Conservation (phyloP, 2,113 vertebrate genomes). For the Ploceus nigricollis region DNA sequence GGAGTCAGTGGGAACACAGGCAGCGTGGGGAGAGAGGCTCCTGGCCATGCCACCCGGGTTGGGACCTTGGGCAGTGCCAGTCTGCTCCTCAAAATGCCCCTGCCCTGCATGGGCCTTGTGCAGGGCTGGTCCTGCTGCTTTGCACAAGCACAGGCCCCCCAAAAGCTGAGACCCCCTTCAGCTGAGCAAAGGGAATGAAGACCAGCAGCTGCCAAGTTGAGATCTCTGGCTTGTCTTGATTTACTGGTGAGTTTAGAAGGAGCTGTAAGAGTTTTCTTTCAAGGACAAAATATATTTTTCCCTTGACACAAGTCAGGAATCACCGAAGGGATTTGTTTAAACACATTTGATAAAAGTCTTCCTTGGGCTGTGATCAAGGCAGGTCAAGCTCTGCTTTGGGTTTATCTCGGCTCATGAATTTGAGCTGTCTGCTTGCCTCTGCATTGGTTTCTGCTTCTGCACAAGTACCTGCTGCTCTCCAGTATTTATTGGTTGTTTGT, state of each 20-base stretch:
- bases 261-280: neutral
- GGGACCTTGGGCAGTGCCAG: neutral
- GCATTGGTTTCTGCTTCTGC: neutral
- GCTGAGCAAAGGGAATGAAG: neutral
- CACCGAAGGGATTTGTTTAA: neutral
- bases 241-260: neutral
- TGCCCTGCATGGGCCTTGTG: fast-evolving
- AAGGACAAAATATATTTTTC: neutral
- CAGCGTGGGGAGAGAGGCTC: neutral
- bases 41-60: neutral
- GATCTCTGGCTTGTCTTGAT: neutral
- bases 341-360: constrained; percentile 11
- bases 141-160: neutral
- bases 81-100: neutral
- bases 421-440: neutral
- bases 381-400: neutral
- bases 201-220: fast-evolving
- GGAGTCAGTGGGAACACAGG: neutral
- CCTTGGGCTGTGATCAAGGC: neutral
- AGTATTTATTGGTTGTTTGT: neutral
- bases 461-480: neutral
- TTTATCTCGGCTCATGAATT: neutral
- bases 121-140: neutral
- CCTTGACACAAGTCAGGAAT: constrained; percentile 2
- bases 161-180: neutral